phyloP scores from a whole-genome alignment of 1,140 invertebrate species.

The Lasaia peninsularis region DNA sequence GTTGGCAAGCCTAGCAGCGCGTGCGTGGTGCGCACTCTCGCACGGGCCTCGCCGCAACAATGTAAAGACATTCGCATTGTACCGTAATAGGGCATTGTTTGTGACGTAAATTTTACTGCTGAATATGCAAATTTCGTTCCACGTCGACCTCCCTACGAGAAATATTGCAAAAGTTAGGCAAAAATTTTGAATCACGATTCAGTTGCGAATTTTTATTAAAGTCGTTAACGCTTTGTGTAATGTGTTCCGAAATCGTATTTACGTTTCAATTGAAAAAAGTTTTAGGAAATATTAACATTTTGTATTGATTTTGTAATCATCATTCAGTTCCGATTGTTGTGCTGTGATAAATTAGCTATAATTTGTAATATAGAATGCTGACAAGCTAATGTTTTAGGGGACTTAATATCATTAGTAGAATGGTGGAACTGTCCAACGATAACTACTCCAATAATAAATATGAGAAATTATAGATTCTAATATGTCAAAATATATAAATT shows the following conservation, averaged over 20 bases:
- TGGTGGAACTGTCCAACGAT: too few species aligned
- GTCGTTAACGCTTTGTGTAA: constrained; percentile 39
- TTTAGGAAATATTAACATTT: constrained; percentile 5
- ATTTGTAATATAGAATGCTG: background rate
- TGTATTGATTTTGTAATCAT: constrained; percentile 11
- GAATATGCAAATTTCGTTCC: constrained; percentile 64
- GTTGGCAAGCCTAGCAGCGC: background rate
- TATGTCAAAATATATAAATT: too few species aligned
- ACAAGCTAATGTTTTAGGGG: background rate
- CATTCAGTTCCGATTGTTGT: background rate
- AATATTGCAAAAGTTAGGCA: constrained; percentile 64
- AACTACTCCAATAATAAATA: too few species aligned
- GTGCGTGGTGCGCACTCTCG: constrained; percentile 6
- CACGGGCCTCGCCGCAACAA: constrained; percentile 34
- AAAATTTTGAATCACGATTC: constrained; percentile 59
- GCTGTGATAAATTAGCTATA: background rate
- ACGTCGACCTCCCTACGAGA: constrained; percentile 49
- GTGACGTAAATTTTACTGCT: constrained; percentile 64
- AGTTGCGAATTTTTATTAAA: constrained; percentile 49
- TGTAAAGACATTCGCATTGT: constrained; percentile 66
- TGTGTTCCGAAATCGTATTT: constrained; percentile 11
- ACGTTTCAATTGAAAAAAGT: constrained; percentile 15
- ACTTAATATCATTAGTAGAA: background rate
- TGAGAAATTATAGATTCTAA: too few species aligned
- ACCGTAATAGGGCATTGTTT: constrained; percentile 67